Evolutionary conservation across 2,888 invertebrate genomes (phyloP).

Genomic region (Eremobia ochroleuca): DNA sequence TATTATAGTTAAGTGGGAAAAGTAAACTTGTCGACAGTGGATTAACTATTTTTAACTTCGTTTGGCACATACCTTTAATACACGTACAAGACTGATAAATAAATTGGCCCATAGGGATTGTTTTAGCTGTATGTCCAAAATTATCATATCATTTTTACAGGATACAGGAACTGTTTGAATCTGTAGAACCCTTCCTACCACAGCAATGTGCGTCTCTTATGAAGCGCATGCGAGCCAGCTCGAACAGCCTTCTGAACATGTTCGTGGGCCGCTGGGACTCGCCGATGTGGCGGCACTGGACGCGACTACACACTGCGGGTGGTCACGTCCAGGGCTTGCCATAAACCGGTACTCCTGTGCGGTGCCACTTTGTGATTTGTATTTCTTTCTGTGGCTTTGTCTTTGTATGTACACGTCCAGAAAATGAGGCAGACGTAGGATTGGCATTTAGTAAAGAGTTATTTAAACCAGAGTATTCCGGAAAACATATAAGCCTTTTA

Average conservation of each 20-base stretch:
- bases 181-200: background rate
- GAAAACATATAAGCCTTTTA: background rate
- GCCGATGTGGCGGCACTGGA: too few species aligned
- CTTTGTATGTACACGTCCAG: too few species aligned
- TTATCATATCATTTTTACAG: background rate
- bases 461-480: background rate
- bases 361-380: too few species aligned
- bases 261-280: too few species aligned
- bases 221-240: too few species aligned
- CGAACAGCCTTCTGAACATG: too few species aligned
- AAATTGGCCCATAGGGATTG: too few species aligned
- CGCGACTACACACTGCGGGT: too few species aligned
- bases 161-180: background rate
- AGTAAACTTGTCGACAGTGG: conserved; percentile 27
- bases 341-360: too few species aligned
- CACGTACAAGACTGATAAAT: background rate
- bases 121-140: background rate
- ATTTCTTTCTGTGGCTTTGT: too few species aligned
- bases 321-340: too few species aligned
- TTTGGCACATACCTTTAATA: conserved; percentile 2
- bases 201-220: too few species aligned
- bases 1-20: conserved; percentile 32
- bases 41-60: conserved; percentile 17
- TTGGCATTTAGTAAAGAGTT: background rate
- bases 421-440: background rate